Evolutionary conservation across 2,113 vertebrate genomes (phyloP).

Genomic region (Albula glossodonta): DNA sequence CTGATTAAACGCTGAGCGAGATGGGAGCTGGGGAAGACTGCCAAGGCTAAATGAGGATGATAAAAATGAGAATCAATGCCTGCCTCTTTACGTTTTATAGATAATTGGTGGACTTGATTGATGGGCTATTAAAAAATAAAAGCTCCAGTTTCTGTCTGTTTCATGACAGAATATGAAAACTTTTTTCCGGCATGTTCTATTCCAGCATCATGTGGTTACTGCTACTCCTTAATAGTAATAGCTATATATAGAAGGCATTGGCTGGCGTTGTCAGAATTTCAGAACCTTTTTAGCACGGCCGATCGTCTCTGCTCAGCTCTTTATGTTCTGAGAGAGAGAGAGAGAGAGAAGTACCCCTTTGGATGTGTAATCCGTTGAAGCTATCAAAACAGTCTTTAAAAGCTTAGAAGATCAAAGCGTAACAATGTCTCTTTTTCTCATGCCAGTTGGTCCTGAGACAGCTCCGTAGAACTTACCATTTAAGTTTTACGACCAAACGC

Average conservation of each 20-base stretch:
- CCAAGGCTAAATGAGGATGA: constrained; percentile 30
- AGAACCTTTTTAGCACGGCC: neutral
- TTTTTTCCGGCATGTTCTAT: constrained; percentile 16
- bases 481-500: constrained; percentile 18
- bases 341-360: neutral
- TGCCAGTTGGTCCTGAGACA: neutral
- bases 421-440: neutral
- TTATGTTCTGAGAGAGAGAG: neutral
- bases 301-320: neutral
- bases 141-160: neutral
- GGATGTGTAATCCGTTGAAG: neutral
- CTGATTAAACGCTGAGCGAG: neutral
- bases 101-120: constrained; percentile 30
- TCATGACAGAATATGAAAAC: constrained; percentile 11
- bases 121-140: constrained; percentile 36
- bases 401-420: constrained; percentile 18
- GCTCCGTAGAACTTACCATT: neutral
- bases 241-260: neutral
- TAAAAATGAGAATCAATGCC: constrained; percentile 26
- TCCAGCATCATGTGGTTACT: neutral
- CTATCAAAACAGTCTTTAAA: neutral
- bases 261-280: neutral
- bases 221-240: neutral
- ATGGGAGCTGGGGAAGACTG: neutral
- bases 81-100: constrained; percentile 26